Conservation (phyloP, 2,888 invertebrate species). For the Lithophane socia region DNA sequence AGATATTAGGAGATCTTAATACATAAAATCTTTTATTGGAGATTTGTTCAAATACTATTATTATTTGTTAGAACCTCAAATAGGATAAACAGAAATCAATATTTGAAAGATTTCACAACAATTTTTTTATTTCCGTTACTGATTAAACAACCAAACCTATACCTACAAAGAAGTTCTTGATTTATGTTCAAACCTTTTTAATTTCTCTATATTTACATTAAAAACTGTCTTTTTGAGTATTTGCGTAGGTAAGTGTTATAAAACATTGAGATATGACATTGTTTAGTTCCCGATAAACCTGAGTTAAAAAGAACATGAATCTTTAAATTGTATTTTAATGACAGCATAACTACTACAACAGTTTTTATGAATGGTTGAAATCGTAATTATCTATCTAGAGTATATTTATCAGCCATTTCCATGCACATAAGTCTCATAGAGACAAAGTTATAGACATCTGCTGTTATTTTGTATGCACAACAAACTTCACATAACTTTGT, state of each 20-base stretch:
- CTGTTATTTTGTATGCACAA: constrained; percentile 30
- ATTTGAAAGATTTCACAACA: neutral
- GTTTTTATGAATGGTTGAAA: neutral
- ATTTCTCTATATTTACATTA: neutral
- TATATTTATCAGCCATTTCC: constrained; percentile 54
- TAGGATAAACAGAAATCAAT: neutral
- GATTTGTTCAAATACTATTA: neutral
- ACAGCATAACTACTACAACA: constrained; percentile 8
- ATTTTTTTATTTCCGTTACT: neutral
- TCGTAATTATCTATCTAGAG: neutral
- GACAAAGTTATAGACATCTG: constrained; percentile 53
- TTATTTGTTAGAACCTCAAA: neutral
- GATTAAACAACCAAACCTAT: constrained; percentile 13
- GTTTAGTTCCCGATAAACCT: neutral
- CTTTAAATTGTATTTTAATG: neutral
- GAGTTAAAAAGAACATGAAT: neutral
- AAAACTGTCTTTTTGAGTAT: constrained; percentile 17
- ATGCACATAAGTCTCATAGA: constrained; percentile 45
- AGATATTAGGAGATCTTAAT: neutral
- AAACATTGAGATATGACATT: neutral
- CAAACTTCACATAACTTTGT: constrained; percentile 52
- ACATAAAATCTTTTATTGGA: neutral
- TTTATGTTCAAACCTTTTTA: neutral
- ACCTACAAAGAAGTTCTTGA: neutral
- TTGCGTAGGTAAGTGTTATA: neutral